Conservation (phyloP, 2,113 vertebrate genomes). For the Cromileptes altivelis region DNA sequence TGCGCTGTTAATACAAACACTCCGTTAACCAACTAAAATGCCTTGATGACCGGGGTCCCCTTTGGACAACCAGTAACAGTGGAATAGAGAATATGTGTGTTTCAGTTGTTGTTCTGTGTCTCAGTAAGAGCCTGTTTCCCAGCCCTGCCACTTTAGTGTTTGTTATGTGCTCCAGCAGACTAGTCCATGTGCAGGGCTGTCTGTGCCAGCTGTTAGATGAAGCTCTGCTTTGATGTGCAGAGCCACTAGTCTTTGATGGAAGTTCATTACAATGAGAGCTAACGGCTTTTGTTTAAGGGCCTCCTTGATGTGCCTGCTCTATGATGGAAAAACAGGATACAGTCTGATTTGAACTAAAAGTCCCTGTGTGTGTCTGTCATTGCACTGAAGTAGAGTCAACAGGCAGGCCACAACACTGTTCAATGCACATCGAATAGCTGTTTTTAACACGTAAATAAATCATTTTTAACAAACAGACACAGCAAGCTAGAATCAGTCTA, state of each 20-base stretch:
- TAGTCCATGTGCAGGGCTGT: not conserved
- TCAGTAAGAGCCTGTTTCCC: not conserved
- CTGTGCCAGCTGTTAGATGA: constrained; percentile 9
- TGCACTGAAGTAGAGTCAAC: too few species aligned
- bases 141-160: not conserved
- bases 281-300: constrained; percentile 7
- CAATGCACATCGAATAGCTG: too few species aligned
- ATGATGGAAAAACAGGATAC: not conserved
- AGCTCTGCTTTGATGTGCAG: constrained; percentile 15
- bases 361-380: not conserved
- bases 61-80: too few species aligned
- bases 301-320: constrained; percentile 8
- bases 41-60: too few species aligned
- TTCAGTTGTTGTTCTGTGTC: not conserved
- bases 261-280: constrained; percentile 14
- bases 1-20: too few species aligned
- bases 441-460: too few species aligned
- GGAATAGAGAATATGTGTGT: too few species aligned
- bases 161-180: not conserved
- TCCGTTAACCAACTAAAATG: too few species aligned
- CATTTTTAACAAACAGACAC: too few species aligned
- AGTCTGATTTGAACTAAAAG: not conserved
- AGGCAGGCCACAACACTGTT: too few species aligned
- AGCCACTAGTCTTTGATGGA: constrained; percentile 10
- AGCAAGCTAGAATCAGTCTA: too few species aligned